A percentile compares a stretch with the other conserved stretches of the same genome.
These are phyloP conservation scores for Thysanoteuthis rhombus DNA, from an alignment of 2,888 invertebrate species.

Conservation along the genomic window DNA sequence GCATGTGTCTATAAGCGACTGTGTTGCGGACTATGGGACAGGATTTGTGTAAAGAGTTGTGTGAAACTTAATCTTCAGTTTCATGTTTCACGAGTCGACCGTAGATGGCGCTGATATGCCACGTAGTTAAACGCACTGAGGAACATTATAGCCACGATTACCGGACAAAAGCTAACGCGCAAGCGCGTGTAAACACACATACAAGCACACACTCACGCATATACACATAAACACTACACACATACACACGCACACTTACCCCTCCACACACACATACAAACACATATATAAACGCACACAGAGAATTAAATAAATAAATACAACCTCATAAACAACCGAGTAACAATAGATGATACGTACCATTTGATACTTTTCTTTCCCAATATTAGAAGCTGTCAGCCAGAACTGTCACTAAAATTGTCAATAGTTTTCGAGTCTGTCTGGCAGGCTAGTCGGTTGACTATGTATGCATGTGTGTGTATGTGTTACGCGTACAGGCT, in stretches of 20 bases:
- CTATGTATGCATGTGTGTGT: no score
- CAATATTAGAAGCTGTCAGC: no score
- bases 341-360: no score
- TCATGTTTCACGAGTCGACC: neutral
- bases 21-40: neutral
- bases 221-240: no score
- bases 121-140: neutral
- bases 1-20: neutral
- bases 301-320: neutral
- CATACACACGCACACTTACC: no score
- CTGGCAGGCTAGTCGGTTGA: no score
- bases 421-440: no score
- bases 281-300: neutral
- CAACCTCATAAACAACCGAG: neutral
- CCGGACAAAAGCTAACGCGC: neutral
- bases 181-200: neutral
- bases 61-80: neutral
- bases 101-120: conserved; percentile 12
- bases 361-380: no score
- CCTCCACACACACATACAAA: neutral
- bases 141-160: neutral
- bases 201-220: no score
- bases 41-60: neutral
- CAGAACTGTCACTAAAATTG: no score
- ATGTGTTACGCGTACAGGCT: no score